Base-by-base conservation (phyloP, 2,113 vertebrate species). In the Speoplatyrhinus poulsoni region DNA sequence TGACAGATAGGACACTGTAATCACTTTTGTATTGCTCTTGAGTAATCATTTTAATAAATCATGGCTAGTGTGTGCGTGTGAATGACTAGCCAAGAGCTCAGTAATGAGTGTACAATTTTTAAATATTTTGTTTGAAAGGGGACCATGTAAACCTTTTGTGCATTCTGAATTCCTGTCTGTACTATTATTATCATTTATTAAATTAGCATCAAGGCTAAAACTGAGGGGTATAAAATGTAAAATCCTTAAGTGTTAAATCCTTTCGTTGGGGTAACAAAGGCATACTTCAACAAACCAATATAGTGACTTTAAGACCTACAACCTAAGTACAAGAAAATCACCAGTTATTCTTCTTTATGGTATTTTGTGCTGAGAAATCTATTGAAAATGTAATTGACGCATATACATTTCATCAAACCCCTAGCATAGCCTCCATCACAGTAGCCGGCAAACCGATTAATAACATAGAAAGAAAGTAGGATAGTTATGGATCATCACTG, bases 1-100 rank as follows among this genome's bases (percentile, higher is more conserved):
- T 56, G 81, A 67, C 67, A 77, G 76, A 73, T 12, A 70, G 69
- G 71, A 69, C 75, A 86, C 78, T 77, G 71, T 69, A 76, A 86
- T 81, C 79, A 59, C 36, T 19, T 19, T 19, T 19, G 1, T 19
- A 73, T 86, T 85, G 85, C 75, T 75, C 73, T 80, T 78, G 89
- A 86, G 69, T 87, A 79, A 89, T 87, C 57, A 26, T 83, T 87
- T 84, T 88, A 90, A 91, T 90, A 81, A 85, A 76, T 73, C 62
- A 66, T 73, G 82, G 69, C 79, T 68, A 68, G 36, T 6, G 36
- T 41, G 36, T 41, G 3, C 36, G 36, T 26, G 26, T 26, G 26
- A 26, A 26, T 3, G 26, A 26, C 26, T 26, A 26, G 26, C 4
- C 36, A 41, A 41, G 36, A 41, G 4, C 36, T 41, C 7, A 41